These are phyloP conservation scores for Plebejus anna DNA, from an alignment of 2,888 invertebrate genomes.

Conservation along the genomic window DNA sequence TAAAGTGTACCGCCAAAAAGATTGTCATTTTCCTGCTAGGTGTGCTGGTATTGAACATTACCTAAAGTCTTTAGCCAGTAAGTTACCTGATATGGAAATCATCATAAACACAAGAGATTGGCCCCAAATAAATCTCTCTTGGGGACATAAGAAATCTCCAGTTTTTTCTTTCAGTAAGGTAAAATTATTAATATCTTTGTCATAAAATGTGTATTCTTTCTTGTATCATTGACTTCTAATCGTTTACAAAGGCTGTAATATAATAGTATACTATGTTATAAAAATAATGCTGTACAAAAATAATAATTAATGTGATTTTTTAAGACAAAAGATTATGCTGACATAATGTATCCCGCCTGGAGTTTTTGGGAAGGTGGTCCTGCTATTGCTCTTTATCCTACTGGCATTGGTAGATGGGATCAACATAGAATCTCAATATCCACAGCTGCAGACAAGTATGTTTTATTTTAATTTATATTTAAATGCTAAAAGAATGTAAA, in stretches of 20 bases:
- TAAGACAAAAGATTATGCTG: slow-evolving; percentile 87
- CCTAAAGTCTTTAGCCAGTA: slow-evolving; percentile 82
- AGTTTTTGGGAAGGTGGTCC: slow-evolving; percentile 99
- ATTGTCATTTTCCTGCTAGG: slow-evolving; percentile 95
- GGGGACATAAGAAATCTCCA: slow-evolving; percentile 83
- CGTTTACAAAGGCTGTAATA: too few relatives aligned
- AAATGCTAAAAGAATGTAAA: neutral
- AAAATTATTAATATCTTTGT: slow-evolving; percentile 36
- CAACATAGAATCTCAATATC: slow-evolving; percentile 86
- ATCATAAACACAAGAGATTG: slow-evolving; percentile 95
- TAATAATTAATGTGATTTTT: slow-evolving; percentile 36
- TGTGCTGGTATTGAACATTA: slow-evolving; percentile 96
- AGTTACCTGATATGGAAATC: slow-evolving; percentile 90
- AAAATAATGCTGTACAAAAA: neutral
- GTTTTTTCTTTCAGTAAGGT: slow-evolving; percentile 98
- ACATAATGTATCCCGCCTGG: slow-evolving; percentile 98
- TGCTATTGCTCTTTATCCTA: slow-evolving; percentile 95
- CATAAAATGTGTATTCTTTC: too few relatives aligned
- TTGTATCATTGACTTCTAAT: too few relatives aligned
- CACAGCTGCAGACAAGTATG: slow-evolving; percentile 79
- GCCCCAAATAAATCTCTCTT: slow-evolving; percentile 88
- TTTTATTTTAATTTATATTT: neutral
- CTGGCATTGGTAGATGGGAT: slow-evolving; percentile 97
- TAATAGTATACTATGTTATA: too few relatives aligned
- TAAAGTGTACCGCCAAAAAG: slow-evolving; percentile 88